Evolutionary conservation across 2,888 invertebrate species (phyloP).

Genomic region (Adineta ricciae): DNA sequence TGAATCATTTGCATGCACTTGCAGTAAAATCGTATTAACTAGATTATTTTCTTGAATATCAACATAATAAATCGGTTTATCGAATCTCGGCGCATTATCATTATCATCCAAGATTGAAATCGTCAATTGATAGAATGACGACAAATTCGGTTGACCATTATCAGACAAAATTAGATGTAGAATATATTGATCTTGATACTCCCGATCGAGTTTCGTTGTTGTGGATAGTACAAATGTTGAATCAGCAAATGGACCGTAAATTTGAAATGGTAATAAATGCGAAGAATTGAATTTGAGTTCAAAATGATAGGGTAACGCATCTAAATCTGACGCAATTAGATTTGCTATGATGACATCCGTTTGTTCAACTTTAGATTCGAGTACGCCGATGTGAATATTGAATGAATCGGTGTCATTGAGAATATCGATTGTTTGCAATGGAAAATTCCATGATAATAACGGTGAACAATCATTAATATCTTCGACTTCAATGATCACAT

Average conservation of each 20-base stretch:
- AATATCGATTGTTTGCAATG: not conserved
- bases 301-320: not conserved
- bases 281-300: not conserved
- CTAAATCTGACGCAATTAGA: no score
- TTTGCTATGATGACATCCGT: not conserved
- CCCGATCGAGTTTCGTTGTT: not conserved
- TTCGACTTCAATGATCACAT: slow-evolving; percentile 10
- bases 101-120: not conserved
- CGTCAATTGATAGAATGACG: not conserved
- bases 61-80: not conserved
- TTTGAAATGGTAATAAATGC: not conserved
- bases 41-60: slow-evolving; percentile 14
- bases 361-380: not conserved
- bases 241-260: slow-evolving; percentile 20
- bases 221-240: slow-evolving; percentile 18
- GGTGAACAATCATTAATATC: not conserved
- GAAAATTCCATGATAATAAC: not conserved
- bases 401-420: not conserved
- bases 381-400: not conserved
- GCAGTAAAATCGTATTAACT: not conserved
- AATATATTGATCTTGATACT: not conserved
- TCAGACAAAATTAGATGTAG: not conserved
- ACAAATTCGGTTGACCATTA: slow-evolving; percentile 16
- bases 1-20: not conserved
- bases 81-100: slow-evolving; percentile 10